Evolutionary conservation across 1,140 invertebrate genomes (phyloP).

Genomic region (Wasmannia auropunctata): DNA sequence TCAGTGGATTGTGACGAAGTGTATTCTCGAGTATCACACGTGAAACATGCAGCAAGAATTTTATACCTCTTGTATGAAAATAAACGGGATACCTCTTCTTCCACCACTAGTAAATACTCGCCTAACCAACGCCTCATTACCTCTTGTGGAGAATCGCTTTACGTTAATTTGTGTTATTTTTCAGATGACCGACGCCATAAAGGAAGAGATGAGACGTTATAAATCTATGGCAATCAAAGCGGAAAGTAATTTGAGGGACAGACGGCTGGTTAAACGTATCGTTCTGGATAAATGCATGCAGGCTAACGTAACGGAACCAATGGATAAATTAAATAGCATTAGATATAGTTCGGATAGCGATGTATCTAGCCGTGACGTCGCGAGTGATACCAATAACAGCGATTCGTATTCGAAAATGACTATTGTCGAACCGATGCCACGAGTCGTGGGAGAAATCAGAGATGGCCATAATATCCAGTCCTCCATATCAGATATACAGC

Average conservation of each 20-base stretch:
- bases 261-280: slow-evolving; percentile 47
- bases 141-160: slow-evolving; percentile 35
- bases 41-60: slow-evolving; percentile 55
- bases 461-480: neutral
- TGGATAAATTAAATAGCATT: neutral
- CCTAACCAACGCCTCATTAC: slow-evolving; percentile 53
- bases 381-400: slow-evolving; percentile 30
- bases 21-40: neutral
- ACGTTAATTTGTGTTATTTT: slow-evolving; percentile 36
- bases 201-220: slow-evolving; percentile 88
- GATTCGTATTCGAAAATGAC: slow-evolving; percentile 3
- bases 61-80: slow-evolving; percentile 87
- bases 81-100: slow-evolving; percentile 87
- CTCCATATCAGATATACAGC: slow-evolving; percentile 62
- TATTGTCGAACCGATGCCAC: neutral
- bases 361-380: neutral
- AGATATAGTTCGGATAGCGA: slow-evolving; percentile 50
- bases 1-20: neutral
- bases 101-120: slow-evolving; percentile 86
- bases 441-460: neutral
- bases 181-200: slow-evolving; percentile 87
- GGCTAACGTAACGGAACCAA: neutral
- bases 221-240: slow-evolving; percentile 87
- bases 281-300: slow-evolving; percentile 1
- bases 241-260: slow-evolving; percentile 83